Evolutionary conservation across 92 coral and sea anemone species (phyloP).

Genomic region (Pocillopora meandrina): DNA sequence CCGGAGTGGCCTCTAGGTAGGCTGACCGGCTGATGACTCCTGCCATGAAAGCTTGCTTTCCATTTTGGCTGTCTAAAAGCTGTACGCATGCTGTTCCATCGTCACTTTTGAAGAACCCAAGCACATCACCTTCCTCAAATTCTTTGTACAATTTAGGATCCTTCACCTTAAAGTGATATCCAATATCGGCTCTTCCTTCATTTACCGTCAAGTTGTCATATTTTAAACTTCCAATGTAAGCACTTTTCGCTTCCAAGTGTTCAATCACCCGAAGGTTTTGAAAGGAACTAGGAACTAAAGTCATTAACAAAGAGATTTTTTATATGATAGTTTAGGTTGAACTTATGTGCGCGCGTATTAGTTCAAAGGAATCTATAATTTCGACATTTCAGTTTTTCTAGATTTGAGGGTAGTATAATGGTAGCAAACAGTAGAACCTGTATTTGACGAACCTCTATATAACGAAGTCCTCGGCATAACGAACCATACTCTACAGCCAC

Average conservation of each 20-base stretch:
- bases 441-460: too few relatives aligned
- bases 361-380: too few relatives aligned
- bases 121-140: conserved; percentile 94
- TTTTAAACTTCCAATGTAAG: conserved; percentile 75
- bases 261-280: conserved; percentile 68
- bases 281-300: conserved; percentile 36
- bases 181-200: conserved; percentile 76
- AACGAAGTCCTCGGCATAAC: too few relatives aligned
- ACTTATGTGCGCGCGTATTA: too few relatives aligned
- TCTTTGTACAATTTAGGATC: conserved; percentile 67
- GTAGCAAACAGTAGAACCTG: too few relatives aligned
- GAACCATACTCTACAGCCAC: too few relatives aligned
- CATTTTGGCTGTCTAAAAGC: conserved; percentile 69
- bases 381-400: too few relatives aligned
- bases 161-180: conserved; percentile 80
- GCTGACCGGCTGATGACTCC: conserved; percentile 92
- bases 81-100: conserved; percentile 74
- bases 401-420: too few relatives aligned
- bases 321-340: not conserved
- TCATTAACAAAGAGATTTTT: not conserved
- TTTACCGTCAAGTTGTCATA: conserved; percentile 28
- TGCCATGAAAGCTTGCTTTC: conserved; percentile 79
- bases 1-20: conserved; percentile 82
- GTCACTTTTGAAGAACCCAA: conserved; percentile 86
- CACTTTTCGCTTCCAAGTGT: conserved; percentile 85